These are phyloP conservation scores for Meleagris gallopavo DNA, from an alignment of 2,113 vertebrate genomes.

Conservation along the genomic window DNA sequence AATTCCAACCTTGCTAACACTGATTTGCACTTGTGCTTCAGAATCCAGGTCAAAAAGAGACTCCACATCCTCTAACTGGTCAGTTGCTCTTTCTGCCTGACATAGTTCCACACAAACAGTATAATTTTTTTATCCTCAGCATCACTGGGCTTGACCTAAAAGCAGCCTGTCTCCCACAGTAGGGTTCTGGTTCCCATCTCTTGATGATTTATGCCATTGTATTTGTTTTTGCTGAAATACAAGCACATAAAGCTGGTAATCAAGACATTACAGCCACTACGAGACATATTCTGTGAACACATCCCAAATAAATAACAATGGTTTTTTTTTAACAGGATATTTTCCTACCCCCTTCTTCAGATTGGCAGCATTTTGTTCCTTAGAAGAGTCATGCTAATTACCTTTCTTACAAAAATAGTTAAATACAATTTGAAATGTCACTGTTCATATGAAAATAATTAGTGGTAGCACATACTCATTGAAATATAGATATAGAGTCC, in stretches of 20 bases:
- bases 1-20: not conserved
- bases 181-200: not conserved
- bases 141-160: not conserved
- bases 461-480: not conserved
- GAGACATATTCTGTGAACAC: not conserved
- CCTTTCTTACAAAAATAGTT: constrained; percentile 42
- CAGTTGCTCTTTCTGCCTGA: not conserved
- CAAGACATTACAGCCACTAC: not conserved
- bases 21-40: not conserved
- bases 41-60: not conserved
- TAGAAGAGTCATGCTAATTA: not conserved
- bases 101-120: not conserved
- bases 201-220: not conserved
- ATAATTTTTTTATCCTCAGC: not conserved
- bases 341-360: not conserved
- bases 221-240: constrained; percentile 22
- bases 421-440: not conserved
- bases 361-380: constrained; percentile 13
- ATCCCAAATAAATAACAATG: not conserved
- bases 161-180: not conserved
- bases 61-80: not conserved
- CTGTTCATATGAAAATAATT: not conserved
- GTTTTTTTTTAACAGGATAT: not conserved
- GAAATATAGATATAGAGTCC: not conserved
- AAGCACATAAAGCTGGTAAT: not conserved